Percentiles rank a stretch among this genome's conserved stretches.
Conservation (phyloP, 1,140 invertebrate species). For the Musca vetustissima region DNA sequence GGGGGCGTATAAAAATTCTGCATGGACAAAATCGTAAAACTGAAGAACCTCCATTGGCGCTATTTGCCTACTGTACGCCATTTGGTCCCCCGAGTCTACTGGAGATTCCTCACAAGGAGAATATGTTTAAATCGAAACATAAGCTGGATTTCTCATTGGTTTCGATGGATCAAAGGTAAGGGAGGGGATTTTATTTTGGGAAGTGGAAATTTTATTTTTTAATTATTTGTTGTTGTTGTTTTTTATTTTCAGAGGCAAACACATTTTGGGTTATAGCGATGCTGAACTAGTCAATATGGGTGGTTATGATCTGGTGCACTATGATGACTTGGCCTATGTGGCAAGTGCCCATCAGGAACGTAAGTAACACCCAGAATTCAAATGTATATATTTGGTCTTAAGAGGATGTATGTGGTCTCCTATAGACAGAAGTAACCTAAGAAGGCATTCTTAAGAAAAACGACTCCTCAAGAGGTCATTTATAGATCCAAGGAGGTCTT, state of each 20-base stretch:
- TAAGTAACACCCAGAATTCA: conserved; percentile 69
- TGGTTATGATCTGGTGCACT: conserved; percentile 96
- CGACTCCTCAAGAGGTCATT: too few relatives aligned
- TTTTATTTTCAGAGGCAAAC: conserved; percentile 75
- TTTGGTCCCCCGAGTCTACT: conserved; percentile 92
- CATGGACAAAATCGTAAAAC: conserved; percentile 95
- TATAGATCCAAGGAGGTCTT: too few relatives aligned
- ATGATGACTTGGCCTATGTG: conserved; percentile 94
- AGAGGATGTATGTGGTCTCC: too few relatives aligned
- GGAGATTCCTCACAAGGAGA: conserved; percentile 89
- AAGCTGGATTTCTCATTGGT: conserved; percentile 94
- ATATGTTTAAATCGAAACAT: conserved; percentile 99
- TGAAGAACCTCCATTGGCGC: conserved; percentile 87
- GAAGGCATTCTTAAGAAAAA: too few relatives aligned
- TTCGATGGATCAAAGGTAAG: conserved; percentile 93
- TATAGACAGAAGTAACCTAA: too few relatives aligned
- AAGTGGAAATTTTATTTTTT: not conserved
- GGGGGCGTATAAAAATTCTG: conserved; percentile 92
- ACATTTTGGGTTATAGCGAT: conserved; percentile 91
- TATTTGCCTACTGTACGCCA: conserved; percentile 97
- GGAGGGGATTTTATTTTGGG: not conserved
- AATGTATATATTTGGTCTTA: too few relatives aligned
- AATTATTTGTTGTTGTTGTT: not conserved
- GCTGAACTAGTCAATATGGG: conserved; percentile 88
- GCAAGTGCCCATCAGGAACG: conserved; percentile 98